A percentile compares a stretch with the other conserved stretches of the same genome.
phyloP scores from a whole-genome alignment of 2,113 vertebrate species.

The Periophthalmodon schlosseri region DNA sequence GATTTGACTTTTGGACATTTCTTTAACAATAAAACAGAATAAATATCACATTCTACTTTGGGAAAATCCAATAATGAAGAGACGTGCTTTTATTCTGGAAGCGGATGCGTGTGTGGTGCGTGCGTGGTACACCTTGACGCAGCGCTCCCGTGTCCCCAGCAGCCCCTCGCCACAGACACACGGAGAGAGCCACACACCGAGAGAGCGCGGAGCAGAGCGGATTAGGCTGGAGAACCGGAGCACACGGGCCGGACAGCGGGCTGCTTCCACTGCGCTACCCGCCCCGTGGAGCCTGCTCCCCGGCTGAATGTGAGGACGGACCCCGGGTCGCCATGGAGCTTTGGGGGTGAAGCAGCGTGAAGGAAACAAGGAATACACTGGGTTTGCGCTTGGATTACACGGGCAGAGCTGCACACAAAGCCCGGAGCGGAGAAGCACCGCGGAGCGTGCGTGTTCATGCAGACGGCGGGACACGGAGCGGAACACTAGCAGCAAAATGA shows the following conservation, averaged over 20 bases:
- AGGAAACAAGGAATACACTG: not conserved
- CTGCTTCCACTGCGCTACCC: not conserved
- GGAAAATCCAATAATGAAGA: too few relatives aligned
- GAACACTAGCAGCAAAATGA: constrained; percentile 73
- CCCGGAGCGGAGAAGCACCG: not conserved
- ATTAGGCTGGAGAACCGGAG: not conserved
- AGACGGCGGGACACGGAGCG: not conserved
- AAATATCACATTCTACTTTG: too few relatives aligned
- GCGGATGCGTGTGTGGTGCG: not conserved
- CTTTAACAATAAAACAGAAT: too few relatives aligned
- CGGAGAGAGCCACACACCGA: not conserved
- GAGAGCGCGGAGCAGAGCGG: not conserved
- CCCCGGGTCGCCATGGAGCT: constrained; percentile 1
- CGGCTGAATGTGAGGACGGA: not conserved
- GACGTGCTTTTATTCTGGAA: constrained; percentile 41
- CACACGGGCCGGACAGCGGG: constrained; percentile 6
- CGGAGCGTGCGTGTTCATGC: not conserved
- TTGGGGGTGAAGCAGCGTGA: not conserved
- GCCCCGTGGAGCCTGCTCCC: not conserved
- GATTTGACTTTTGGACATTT: too few relatives aligned
- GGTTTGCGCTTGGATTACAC: constrained; percentile 23
- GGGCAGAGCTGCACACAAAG: not conserved
- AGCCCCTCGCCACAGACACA: constrained; percentile 21
- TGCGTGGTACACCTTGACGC: constrained; percentile 1
- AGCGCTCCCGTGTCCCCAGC: constrained; percentile 25